Conservation (phyloP, 2,113 vertebrate species). For the Hippocampus mohnikei region DNA sequence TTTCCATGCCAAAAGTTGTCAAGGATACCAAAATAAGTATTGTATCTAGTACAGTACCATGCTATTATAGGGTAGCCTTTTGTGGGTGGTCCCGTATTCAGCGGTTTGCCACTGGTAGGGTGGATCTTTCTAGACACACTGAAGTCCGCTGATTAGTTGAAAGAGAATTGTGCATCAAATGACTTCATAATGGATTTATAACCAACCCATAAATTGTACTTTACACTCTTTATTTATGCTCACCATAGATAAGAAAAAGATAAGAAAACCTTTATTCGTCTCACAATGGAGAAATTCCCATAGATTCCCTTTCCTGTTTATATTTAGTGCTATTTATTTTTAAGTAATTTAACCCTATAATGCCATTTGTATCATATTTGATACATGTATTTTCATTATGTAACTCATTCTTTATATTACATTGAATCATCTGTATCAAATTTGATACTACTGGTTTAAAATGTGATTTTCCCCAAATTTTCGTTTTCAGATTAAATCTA, state of each 20-base stretch:
- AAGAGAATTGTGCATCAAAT: not conserved
- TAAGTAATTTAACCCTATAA: not conserved
- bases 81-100: not conserved
- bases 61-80: not conserved
- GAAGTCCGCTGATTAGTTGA: not conserved
- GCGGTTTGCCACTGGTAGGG: not conserved
- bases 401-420: too few relatives aligned
- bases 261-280: too few relatives aligned
- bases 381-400: too few relatives aligned
- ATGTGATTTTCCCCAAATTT: too few relatives aligned
- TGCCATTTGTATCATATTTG: too few relatives aligned
- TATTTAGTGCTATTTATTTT: not conserved
- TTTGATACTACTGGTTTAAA: too few relatives aligned
- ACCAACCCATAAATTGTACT: not conserved
- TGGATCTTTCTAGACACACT: not conserved
- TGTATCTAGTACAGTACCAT: not conserved
- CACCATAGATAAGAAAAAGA: too few relatives aligned
- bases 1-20: not conserved
- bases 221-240: not conserved
- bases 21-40: not conserved
- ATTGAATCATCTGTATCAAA: too few relatives aligned
- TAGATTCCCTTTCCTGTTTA: not conserved
- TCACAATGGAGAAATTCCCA: too few relatives aligned
- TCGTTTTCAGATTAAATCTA: too few relatives aligned
- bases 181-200: not conserved